Base-by-base conservation (phyloP, 2,113 vertebrate species). In the Corythaixoides concolor region DNA sequence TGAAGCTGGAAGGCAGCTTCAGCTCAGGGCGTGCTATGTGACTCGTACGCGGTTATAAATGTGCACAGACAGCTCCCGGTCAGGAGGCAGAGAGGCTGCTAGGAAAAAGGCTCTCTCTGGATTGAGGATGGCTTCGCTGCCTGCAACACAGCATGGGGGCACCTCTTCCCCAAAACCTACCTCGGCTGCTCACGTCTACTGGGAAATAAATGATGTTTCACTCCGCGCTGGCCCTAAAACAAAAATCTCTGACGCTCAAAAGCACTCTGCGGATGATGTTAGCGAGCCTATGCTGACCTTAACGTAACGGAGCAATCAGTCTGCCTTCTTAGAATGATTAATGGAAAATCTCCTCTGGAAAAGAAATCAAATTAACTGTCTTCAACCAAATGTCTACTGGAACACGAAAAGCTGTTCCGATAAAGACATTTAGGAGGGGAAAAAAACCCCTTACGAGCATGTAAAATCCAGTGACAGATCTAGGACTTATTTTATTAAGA, bases 351-450 rank as follows among this genome's bases (percentile, higher is more conserved):
- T 98, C 95, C 97, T 96, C 96, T 98, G 96, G 97, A 98, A 98
- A 98, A 98, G 97, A 97, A 98, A 98, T 98, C 97, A 98, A 98
- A 98, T 98, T 97, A 98, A 98, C 97, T 97, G 96, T 97, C 98
- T 98, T 97, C 97, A 98, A 96, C 98, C 98, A 98, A 98, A 98
- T 98, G 97, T 98, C 97, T 98, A 97, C 95, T 98, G 96, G 97
- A 97, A 97, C 96, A 97, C 0, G 96, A 97, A 98, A 98, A 98
- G 98, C 98, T 98, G 97, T 97, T 98, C 97, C 35, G 76, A 96
- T 97, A 98, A 97, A 98, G 97, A 98, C 94, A 97, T 97, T 97
- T 92, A 97, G 93, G 95, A 97, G 89, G 89, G 89, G 73, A 9
- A 69, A 98, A 94, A 95, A 74, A 1, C 0, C 85, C 97, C 97